Base-by-base conservation (phyloP, 1,140 invertebrate genomes). In the Caerostris extrusa region DNA sequence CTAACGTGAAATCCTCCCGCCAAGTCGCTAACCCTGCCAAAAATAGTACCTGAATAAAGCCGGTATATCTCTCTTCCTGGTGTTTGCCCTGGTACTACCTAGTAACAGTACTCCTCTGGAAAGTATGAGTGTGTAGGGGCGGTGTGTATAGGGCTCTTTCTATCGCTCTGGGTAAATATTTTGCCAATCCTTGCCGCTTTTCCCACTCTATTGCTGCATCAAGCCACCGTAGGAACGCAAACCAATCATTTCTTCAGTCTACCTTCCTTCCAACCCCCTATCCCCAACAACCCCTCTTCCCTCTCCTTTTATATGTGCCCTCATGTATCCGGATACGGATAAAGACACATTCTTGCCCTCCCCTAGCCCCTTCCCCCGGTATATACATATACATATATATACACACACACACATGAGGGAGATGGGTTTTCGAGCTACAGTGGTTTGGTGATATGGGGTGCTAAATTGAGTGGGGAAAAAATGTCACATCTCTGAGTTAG, bases 171-270 rank as follows among this genome's bases (percentile, higher is more conserved):
- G 50, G 92, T 81, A 93, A 93, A 93, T 93, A 93, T 93, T n/a
- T 93, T 93, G 92, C 92, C 85, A 67, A 93, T 89, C 92, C 92
- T 93, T 93, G 92, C 92, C 92, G 92, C 92, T 93, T 77, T 93
- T 93, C 92, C 92, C 92, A 93, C 92, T 88, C 85, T 93, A 93
- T 93, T 93, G 92, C 92, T 81, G 86, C 67, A 88, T 88, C 92
- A 50, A 81, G 92, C 92, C 92, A 93, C 92, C 86, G 86, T 56
- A 93, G 92, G 85, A 93, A 93, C 82, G 91, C 91, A 93, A 93
- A 93, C 92, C 92, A 93, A 93, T 93, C 92, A 93, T 93, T 93
- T 93, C 92, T 93, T 93, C 64, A 88, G 92, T 93, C 67, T 81
- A 34, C 34, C 34, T 34, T 34, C 34, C 34, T 34, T 34, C 69